Evolutionary conservation across 2,888 invertebrate genomes (phyloP).

Genomic region (Cephonodes hylas): DNA sequence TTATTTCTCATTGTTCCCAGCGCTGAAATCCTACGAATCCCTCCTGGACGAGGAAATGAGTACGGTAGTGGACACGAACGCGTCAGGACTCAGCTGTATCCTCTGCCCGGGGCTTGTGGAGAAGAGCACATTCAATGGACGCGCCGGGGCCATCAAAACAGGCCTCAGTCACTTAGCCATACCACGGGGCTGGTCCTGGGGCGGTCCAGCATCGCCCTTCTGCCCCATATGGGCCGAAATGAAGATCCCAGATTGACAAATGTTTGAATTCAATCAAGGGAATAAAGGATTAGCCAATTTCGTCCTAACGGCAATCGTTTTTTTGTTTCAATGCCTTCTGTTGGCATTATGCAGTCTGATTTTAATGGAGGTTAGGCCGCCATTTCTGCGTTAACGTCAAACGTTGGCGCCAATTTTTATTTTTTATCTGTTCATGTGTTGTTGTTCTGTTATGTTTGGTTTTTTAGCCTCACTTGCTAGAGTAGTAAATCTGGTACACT

Average conservation of each 20-base stretch:
- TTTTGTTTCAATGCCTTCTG: constrained; percentile 46
- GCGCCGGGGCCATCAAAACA: constrained; percentile 83
- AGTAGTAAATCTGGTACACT: too few species aligned
- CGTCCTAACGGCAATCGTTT: constrained; percentile 34
- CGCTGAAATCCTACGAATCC: constrained; percentile 54
- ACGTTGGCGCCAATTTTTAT: constrained; percentile 38
- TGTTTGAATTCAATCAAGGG: constrained; percentile 24
- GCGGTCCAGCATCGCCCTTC: constrained; percentile 87
- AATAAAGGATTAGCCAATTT: constrained; percentile 36
- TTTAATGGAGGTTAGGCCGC: constrained; percentile 37
- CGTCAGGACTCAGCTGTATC: constrained; percentile 54
- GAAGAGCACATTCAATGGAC: constrained; percentile 70
- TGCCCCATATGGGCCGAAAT: constrained; percentile 90
- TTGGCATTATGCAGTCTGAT: constrained; percentile 37
- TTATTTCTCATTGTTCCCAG: constrained; percentile 34
- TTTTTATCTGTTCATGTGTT: constrained; percentile 17
- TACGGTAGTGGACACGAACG: constrained; percentile 56
- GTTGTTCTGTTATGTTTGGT: constrained; percentile 7
- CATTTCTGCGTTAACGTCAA: constrained; percentile 38
- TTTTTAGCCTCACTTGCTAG: too few species aligned
- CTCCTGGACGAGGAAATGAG: constrained; percentile 55
- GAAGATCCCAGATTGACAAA: constrained; percentile 70
- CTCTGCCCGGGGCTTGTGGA: constrained; percentile 52
- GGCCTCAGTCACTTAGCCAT: constrained; percentile 89
- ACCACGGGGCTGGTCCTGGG: constrained; percentile 92